phyloP scores from a whole-genome alignment of 2,113 vertebrate genomes.

The Recurvirostra avosetta region DNA sequence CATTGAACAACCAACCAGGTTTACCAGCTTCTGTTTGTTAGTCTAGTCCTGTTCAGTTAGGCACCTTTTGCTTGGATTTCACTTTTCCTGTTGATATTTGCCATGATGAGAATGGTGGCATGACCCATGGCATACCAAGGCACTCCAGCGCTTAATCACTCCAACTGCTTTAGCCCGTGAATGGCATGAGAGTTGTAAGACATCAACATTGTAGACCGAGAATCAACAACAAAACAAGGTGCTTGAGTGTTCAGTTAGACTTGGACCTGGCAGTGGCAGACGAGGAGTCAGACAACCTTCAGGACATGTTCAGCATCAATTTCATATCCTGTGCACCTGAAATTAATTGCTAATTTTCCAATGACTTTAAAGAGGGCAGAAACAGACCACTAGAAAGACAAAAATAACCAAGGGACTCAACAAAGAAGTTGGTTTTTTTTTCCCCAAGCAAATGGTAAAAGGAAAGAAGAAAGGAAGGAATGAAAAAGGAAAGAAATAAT shows the following conservation, averaged over 20 bases:
- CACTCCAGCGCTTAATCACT: neutral
- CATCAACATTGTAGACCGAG: accelerated
- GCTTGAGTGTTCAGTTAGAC: neutral
- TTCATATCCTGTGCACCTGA: neutral
- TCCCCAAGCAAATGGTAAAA: neutral
- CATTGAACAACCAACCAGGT: neutral
- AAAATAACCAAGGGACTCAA: neutral
- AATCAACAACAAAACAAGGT: neutral
- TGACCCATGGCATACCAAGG: neutral
- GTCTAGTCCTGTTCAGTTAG: neutral
- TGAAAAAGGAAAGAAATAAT: neutral
- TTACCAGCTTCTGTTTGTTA: neutral
- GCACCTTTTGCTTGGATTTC: neutral
- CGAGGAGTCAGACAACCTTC: neutral
- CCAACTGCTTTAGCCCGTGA: neutral
- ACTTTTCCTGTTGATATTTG: neutral
- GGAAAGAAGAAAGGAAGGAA: neutral
- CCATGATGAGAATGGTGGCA: neutral
- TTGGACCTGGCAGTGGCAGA: neutral
- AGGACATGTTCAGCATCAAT: neutral
- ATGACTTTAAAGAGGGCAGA: neutral
- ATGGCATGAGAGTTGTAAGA: neutral
- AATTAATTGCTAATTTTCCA: neutral
- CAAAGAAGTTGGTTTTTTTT: neutral
- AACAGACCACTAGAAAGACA: neutral